These are phyloP conservation scores for Monarcha castaneiventris DNA, from an alignment of 2,113 vertebrate genomes.

Conservation along the genomic window DNA sequence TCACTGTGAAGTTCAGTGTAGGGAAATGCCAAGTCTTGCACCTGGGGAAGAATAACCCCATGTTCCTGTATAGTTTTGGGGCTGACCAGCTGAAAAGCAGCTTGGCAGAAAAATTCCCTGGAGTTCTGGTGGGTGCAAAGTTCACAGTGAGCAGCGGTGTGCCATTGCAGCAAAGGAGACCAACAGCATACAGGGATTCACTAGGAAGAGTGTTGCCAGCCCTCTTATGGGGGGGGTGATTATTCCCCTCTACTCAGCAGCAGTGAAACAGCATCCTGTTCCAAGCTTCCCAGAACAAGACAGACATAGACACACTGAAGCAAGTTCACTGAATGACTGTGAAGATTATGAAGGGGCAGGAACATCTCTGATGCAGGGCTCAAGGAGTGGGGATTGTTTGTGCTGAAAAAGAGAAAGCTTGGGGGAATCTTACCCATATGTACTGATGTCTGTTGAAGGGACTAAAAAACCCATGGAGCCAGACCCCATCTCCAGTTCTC, in stretches of 20 bases:
- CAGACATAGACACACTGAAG: not conserved
- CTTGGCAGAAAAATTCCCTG: not conserved
- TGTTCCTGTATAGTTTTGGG: not conserved
- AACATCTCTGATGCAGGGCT: not conserved
- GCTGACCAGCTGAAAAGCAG: not conserved
- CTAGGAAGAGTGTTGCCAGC: not conserved
- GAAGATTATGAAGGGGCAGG: not conserved
- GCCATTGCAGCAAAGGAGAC: not conserved
- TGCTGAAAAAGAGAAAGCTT: not conserved
- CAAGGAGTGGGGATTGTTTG: not conserved
- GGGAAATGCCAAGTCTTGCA: not conserved
- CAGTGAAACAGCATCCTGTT: not conserved
- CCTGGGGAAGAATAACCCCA: not conserved
- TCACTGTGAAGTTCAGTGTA: not conserved
- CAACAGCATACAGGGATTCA: not conserved
- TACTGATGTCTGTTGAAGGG: not conserved
- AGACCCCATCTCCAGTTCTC: not conserved
- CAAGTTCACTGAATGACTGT: not conserved
- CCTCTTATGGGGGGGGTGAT: not conserved
- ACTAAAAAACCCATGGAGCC: not conserved
- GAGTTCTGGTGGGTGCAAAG: not conserved
- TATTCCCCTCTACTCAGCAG: not conserved
- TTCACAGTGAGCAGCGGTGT: not conserved
- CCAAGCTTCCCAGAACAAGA: not conserved
- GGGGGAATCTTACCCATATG: not conserved